Evolutionary conservation across 2,113 vertebrate genomes (phyloP).

Genomic region (Urocynchramus pylzowi): DNA sequence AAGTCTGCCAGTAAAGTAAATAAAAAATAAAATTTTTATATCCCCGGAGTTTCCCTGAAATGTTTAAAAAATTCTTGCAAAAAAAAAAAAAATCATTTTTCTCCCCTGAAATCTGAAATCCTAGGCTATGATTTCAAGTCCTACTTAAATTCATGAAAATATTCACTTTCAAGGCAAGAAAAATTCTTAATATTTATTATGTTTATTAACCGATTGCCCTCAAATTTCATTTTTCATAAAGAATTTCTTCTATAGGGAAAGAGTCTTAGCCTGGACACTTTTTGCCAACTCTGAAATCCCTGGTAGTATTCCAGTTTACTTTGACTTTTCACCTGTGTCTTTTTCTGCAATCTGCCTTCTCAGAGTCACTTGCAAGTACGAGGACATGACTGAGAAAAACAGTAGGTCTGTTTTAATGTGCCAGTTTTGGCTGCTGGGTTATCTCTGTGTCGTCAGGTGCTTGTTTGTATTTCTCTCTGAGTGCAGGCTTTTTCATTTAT

Average conservation of each 20-base stretch:
- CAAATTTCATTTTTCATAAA: background rate
- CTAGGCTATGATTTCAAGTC: background rate
- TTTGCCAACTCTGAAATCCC: background rate
- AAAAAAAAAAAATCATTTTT: background rate
- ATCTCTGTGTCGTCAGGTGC: background rate
- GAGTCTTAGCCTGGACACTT: background rate
- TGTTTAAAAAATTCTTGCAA: background rate
- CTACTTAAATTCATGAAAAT: background rate
- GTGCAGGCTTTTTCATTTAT: background rate
- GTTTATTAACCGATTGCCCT: background rate
- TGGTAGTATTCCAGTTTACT: background rate
- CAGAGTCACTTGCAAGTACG: background rate
- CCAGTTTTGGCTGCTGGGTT: background rate
- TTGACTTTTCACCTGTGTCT: background rate
- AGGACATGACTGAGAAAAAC: background rate
- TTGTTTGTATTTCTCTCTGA: background rate
- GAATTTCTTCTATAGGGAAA: background rate
- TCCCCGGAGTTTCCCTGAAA: background rate
- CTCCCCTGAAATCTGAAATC: background rate
- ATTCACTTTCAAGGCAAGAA: background rate
- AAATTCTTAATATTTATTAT: background rate
- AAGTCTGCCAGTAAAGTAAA: background rate
- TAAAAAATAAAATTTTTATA: background rate
- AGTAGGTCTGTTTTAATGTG: background rate
- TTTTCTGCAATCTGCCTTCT: background rate